Evolutionary conservation across 2,888 invertebrate genomes (phyloP).

Genomic region (Lycaena phlaeas): DNA sequence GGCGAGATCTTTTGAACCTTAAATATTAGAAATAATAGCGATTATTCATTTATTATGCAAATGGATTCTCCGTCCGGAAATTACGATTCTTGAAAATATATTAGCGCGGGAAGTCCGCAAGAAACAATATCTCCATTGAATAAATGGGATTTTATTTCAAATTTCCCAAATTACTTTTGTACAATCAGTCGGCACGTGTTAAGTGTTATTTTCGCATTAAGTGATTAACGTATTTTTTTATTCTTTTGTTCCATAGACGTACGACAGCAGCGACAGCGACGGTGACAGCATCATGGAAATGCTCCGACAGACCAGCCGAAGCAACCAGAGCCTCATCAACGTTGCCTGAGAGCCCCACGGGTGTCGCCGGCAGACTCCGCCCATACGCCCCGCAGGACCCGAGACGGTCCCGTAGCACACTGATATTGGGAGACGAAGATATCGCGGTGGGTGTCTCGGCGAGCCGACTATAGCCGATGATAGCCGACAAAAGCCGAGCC

Average conservation of each 20-base stretch:
- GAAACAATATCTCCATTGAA: too few species aligned
- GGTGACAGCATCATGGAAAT: slow-evolving; percentile 40
- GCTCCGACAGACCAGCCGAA: slow-evolving; percentile 26
- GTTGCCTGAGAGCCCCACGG: slow-evolving; percentile 31
- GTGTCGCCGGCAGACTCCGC: not conserved
- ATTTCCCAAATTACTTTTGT: not conserved
- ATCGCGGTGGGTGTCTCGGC: too few species aligned
- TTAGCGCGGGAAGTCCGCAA: not conserved
- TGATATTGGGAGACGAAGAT: too few species aligned
- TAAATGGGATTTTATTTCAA: too few species aligned
- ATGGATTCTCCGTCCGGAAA: not conserved
- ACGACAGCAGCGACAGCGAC: slow-evolving; percentile 36
- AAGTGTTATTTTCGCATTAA: too few species aligned
- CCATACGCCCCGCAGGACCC: not conserved
- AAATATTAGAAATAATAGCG: too few species aligned
- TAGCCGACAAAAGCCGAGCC: too few species aligned
- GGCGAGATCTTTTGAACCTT: too few species aligned
- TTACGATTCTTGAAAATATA: not conserved
- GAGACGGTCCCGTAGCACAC: too few species aligned
- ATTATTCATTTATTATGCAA: not conserved
- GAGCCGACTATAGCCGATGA: too few species aligned
- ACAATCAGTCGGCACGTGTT: not conserved
- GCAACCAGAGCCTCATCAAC: slow-evolving; percentile 29
- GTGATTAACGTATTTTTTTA: too few species aligned
- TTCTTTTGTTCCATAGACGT: slow-evolving; percentile 5